Evolutionary conservation across 2,888 invertebrate species (phyloP).

Genomic region (Volucella bombylans): DNA sequence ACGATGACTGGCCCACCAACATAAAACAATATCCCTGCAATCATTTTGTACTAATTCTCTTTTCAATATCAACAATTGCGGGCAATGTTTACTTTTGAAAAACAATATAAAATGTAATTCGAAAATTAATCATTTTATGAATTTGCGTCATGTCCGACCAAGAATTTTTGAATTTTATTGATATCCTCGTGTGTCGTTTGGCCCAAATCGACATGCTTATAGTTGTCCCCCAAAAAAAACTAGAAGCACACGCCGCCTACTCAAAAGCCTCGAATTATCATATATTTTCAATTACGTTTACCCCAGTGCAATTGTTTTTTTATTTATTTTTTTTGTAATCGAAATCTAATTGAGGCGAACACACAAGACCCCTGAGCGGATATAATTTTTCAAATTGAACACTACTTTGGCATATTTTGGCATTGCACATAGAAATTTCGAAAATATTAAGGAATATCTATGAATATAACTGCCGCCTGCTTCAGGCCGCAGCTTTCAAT

Average conservation of each 20-base stretch:
- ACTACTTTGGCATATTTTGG: conserved; percentile 1
- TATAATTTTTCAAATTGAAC: conserved; percentile 53
- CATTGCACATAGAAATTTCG: conserved; percentile 30
- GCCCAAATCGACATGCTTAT: neutral
- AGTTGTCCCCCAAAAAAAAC: neutral
- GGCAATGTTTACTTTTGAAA: too few species aligned
- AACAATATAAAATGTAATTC: neutral
- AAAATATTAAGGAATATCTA: conserved; percentile 16
- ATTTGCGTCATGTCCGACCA: conserved; percentile 58
- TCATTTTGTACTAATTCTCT: too few species aligned
- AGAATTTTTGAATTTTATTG: conserved; percentile 36
- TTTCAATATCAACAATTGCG: too few species aligned
- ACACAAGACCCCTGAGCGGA: conserved; percentile 41
- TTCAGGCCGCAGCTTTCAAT: conserved; percentile 7
- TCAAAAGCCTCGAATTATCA: neutral
- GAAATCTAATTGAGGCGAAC: conserved; percentile 55
- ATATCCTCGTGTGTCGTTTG: conserved; percentile 7
- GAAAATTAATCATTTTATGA: conserved; percentile 44
- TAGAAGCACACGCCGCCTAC: conserved; percentile 1
- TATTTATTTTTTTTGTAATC: conserved; percentile 29
- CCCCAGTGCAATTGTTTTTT: neutral
- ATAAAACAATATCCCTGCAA: too few species aligned
- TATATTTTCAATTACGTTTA: conserved; percentile 30
- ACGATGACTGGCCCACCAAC: too few species aligned
- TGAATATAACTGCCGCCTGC: neutral